These are phyloP conservation scores for Todiramphus saurophagus DNA, from an alignment of 2,113 vertebrate genomes.

Conservation along the genomic window DNA sequence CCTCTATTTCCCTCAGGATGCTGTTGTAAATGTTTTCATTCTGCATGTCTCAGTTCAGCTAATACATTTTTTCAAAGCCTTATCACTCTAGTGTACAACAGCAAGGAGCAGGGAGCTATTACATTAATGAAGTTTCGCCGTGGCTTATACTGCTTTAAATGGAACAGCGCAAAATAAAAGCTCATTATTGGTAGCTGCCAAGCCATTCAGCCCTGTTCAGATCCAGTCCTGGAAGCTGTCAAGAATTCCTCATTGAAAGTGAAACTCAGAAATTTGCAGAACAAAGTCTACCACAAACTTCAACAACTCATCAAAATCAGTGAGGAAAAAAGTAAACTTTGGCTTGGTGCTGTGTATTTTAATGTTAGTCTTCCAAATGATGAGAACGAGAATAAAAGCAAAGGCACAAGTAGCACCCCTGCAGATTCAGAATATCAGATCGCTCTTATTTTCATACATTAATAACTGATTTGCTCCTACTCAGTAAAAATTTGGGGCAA, in stretches of 20 bases:
- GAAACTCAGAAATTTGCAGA: not conserved
- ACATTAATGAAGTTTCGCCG: not conserved
- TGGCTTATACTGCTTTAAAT: not conserved
- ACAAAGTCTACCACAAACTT: not conserved
- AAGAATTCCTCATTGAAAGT: not conserved
- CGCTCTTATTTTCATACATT: not conserved
- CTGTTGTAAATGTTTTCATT: not conserved
- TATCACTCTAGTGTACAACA: not conserved
- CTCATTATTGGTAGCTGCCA: not conserved
- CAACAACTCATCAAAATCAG: not conserved
- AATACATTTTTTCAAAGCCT: not conserved
- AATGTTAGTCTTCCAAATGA: not conserved
- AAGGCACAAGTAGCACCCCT: not conserved
- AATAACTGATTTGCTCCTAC: not conserved
- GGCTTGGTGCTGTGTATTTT: not conserved
- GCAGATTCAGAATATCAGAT: not conserved
- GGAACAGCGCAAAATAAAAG: not conserved
- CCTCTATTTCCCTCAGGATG: not conserved
- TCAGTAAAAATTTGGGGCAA: not conserved
- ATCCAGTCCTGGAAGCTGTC: not conserved
- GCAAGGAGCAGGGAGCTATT: not conserved
- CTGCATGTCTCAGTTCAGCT: not conserved
- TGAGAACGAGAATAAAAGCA: not conserved
- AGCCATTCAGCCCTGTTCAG: not conserved
- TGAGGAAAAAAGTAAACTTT: not conserved